Evolutionary conservation across 2,113 vertebrate genomes (phyloP).

Genomic region (Sisor rabdophorus): DNA sequence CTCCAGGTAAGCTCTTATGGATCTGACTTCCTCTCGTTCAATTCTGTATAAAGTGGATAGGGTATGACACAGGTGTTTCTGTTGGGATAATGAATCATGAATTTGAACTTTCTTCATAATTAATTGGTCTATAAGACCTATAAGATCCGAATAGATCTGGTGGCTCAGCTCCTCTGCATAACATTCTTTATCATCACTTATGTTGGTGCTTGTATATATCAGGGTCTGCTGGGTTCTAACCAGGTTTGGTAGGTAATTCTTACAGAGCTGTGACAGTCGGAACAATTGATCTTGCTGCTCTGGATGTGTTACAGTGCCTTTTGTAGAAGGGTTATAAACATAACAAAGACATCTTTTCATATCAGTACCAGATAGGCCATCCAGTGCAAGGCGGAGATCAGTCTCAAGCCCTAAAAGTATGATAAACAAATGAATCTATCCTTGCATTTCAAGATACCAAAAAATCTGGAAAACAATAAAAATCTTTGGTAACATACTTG

Average conservation of each 20-base stretch:
- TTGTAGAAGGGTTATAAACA: conserved; percentile 61
- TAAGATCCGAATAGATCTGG: conserved; percentile 67
- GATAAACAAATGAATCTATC: neutral
- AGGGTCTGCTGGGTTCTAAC: conserved; percentile 56
- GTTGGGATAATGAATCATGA: conserved; percentile 51
- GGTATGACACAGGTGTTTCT: conserved; percentile 60
- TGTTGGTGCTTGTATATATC: conserved; percentile 62
- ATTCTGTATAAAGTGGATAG: conserved; percentile 63
- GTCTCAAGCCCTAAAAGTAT: conserved; percentile 62
- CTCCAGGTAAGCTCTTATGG: conserved; percentile 64
- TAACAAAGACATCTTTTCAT: conserved; percentile 68
- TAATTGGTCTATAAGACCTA: conserved; percentile 52
- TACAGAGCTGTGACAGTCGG: conserved; percentile 62
- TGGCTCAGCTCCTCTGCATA: conserved; percentile 66
- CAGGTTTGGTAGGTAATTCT: conserved; percentile 64
- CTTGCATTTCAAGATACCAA: neutral
- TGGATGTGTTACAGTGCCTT: neutral
- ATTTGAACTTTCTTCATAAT: conserved; percentile 1
- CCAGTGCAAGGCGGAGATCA: conserved; percentile 67
- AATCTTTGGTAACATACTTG: conserved; percentile 37
- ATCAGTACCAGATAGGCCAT: conserved; percentile 42
- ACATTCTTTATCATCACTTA: conserved; percentile 56
- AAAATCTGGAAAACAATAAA: neutral
- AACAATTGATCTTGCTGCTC: conserved; percentile 14
- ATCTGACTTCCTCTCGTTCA: conserved; percentile 55